Percentiles rank a stretch among this genome's conserved stretches.
These are phyloP conservation scores for Calypte anna DNA, from an alignment of 2,113 vertebrate genomes.

Conservation along the genomic window DNA sequence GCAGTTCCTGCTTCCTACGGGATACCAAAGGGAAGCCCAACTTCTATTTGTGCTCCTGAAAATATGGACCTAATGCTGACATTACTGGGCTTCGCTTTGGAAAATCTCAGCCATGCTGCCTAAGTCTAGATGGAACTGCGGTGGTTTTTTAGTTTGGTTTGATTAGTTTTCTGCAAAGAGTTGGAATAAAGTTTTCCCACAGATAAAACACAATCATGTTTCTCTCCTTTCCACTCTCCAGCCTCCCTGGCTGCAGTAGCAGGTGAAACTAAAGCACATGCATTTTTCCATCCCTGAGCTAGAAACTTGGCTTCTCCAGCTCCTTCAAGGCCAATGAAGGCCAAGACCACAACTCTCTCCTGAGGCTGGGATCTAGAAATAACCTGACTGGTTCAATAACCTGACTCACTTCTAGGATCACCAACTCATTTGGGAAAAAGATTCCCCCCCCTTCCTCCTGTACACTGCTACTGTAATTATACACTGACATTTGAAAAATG, in stretches of 20 bases:
- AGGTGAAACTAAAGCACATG: background rate
- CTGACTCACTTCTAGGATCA: background rate
- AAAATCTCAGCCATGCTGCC: background rate
- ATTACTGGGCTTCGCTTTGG: background rate
- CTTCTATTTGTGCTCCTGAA: background rate
- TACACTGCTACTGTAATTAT: background rate
- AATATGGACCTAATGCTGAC: rapidly evolving
- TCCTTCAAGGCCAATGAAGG: background rate
- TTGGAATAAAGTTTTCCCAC: background rate
- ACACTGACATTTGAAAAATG: background rate
- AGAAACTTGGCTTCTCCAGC: background rate
- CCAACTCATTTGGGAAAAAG: background rate
- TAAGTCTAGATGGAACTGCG: too few relatives aligned
- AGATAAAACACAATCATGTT: background rate
- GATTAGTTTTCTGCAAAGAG: background rate
- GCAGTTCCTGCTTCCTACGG: background rate
- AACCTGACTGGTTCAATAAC: background rate
- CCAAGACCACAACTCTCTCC: background rate
- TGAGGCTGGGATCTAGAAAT: background rate
- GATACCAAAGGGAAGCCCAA: background rate
- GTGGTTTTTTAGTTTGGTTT: too few relatives aligned
- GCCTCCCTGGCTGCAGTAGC: background rate
- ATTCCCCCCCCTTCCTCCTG: background rate
- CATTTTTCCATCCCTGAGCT: background rate
- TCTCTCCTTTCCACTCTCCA: background rate